Evolutionary conservation across 2,888 invertebrate species (phyloP).

Genomic region (Tipula vernalis): DNA sequence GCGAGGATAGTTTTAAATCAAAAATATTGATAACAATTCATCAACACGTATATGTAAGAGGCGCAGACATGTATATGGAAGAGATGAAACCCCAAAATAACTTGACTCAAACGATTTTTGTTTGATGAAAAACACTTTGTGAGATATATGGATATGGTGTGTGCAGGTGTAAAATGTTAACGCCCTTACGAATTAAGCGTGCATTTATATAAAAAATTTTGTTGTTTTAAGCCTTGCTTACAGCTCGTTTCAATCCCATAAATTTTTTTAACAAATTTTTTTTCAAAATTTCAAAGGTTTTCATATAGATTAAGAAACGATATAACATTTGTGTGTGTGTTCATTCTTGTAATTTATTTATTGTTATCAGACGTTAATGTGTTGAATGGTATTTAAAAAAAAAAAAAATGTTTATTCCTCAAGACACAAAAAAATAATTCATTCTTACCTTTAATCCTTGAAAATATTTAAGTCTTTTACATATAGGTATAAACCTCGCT

Average conservation of each 20-base stretch:
- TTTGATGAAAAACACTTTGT: background rate
- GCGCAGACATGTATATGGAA: background rate
- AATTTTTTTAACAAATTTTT: background rate
- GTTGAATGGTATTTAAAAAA: background rate
- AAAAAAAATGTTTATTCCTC: background rate
- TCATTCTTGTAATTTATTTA: background rate
- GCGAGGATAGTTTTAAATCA: background rate
- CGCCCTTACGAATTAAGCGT: background rate
- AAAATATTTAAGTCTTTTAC: background rate
- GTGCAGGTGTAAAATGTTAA: constrained; percentile 10
- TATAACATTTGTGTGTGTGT: background rate
- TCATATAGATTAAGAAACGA: background rate
- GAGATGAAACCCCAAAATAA: background rate
- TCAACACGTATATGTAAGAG: background rate
- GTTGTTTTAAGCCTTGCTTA: background rate
- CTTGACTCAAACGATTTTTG: background rate
- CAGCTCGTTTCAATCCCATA: background rate
- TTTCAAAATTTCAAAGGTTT: background rate
- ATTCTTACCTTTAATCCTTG: constrained; percentile 4
- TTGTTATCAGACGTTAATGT: background rate
- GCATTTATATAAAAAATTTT: background rate
- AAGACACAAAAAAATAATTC: background rate
- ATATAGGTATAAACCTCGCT: background rate
- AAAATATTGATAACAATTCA: background rate
- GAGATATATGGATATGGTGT: background rate